phyloP scores from a whole-genome alignment of 2,888 invertebrate species.

The Melanchra persicariae region DNA sequence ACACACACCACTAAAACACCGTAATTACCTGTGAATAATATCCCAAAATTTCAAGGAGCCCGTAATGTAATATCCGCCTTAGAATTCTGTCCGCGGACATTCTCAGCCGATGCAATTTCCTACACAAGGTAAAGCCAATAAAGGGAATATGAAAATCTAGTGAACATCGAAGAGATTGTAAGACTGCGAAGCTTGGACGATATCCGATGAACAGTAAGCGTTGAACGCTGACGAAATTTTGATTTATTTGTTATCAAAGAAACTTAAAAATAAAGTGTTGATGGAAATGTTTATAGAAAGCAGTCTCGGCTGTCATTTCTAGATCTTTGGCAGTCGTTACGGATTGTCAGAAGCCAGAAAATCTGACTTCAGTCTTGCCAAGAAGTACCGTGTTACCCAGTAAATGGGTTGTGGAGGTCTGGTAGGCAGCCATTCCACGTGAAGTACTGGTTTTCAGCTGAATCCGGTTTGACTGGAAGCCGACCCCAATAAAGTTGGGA shows the following conservation, averaged over 20 bases:
- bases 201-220: background rate
- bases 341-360: no score
- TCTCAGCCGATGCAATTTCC: slow-evolving; percentile 37
- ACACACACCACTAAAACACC: background rate
- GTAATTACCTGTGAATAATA: slow-evolving; percentile 4
- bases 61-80: slow-evolving; percentile 36
- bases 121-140: slow-evolving; percentile 30
- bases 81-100: slow-evolving; percentile 15
- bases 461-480: no score
- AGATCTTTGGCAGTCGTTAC: no score
- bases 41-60: slow-evolving; percentile 29
- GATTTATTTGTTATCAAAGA: background rate
- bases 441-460: no score
- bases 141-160: slow-evolving; percentile 29
- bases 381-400: no score
- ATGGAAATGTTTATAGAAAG: no score
- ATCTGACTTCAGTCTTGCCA: no score
- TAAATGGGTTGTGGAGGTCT: no score
- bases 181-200: background rate
- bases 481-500: no score
- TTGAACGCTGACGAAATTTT: background rate
- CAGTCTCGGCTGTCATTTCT: no score
- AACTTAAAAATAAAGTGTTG: no score
- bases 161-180: slow-evolving; percentile 3
- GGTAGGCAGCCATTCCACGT: no score